Evolutionary conservation across 2,113 vertebrate species (phyloP).

Genomic region (Saccopteryx leptura): DNA sequence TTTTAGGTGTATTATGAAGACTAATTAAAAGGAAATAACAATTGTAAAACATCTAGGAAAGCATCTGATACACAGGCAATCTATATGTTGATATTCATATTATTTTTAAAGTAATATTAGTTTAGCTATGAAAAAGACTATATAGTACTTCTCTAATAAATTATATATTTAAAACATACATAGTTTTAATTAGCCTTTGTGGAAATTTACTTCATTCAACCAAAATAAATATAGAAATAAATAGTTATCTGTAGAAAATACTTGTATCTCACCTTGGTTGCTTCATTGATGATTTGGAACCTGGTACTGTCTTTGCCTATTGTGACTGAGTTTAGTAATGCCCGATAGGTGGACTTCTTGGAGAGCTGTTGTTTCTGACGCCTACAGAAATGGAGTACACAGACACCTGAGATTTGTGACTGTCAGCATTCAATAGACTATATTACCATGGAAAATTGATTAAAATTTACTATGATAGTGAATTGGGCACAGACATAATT

Average conservation of each 20-base stretch:
- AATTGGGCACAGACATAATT: neutral
- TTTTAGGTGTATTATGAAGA: slow-evolving; percentile 37
- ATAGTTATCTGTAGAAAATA: slow-evolving; percentile 34
- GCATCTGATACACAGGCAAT: slow-evolving; percentile 15
- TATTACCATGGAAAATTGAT: neutral
- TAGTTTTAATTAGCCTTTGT: slow-evolving; percentile 54
- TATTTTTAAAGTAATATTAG: neutral
- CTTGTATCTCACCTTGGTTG: slow-evolving; percentile 86
- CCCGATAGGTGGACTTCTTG: slow-evolving; percentile 86
- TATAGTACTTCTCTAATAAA: slow-evolving; percentile 31
- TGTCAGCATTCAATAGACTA: slow-evolving; percentile 3
- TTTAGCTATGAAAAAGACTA: slow-evolving; percentile 10
- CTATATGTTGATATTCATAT: neutral
- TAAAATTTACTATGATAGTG: slow-evolving; percentile 28
- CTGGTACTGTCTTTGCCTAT: slow-evolving; percentile 88
- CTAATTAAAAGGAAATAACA: slow-evolving; percentile 56
- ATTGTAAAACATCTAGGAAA: slow-evolving; percentile 49
- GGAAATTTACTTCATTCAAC: slow-evolving; percentile 46
- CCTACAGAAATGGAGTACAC: slow-evolving; percentile 84
- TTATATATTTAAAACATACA: slow-evolving; percentile 48
- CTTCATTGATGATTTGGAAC: slow-evolving; percentile 89
- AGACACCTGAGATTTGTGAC: slow-evolving; percentile 50
- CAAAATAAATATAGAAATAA: slow-evolving; percentile 54
- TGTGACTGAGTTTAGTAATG: slow-evolving; percentile 90
- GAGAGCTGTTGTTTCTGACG: slow-evolving; percentile 90